A percentile compares a stretch with the other conserved stretches of the same genome.
Conservation (phyloP, 2,888 invertebrate genomes). For the Augiades crinisus region DNA sequence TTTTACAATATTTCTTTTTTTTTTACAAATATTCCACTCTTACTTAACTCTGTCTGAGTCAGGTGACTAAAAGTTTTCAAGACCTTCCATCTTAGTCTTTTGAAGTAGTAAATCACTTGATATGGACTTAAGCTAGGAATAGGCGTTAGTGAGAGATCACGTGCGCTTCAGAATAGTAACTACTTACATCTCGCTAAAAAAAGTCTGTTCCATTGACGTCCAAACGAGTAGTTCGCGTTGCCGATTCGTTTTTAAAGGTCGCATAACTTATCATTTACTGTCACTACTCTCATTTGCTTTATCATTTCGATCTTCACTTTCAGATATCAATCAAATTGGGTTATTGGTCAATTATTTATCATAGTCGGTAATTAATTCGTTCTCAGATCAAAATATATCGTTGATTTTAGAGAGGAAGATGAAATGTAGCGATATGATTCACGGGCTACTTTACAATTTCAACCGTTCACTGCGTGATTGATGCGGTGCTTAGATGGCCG, state of each 20-base stretch:
- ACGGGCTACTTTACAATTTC: constrained; percentile 45
- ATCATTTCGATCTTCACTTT: constrained; percentile 6
- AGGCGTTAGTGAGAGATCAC: too few relatives aligned
- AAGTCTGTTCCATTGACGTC: too few relatives aligned
- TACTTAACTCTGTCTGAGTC: too few relatives aligned
- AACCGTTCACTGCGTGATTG: constrained; percentile 41
- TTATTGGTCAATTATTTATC: constrained; percentile 33
- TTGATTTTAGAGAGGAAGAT: constrained; percentile 48
- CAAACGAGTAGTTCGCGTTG: constrained; percentile 6
- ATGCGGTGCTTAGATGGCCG: constrained; percentile 35
- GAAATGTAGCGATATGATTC: constrained; percentile 42
- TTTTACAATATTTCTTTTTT: too few relatives aligned
- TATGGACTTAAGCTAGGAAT: too few relatives aligned
- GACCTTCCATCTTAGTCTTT: too few relatives aligned
- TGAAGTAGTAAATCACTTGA: too few relatives aligned
- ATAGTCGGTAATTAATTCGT: constrained; percentile 34
- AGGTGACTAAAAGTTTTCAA: too few relatives aligned
- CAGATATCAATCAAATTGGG: constrained; percentile 7
- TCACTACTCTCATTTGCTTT: constrained; percentile 9
- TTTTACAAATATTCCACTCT: too few relatives aligned
- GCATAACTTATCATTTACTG: constrained; percentile 9
- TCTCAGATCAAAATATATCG: constrained; percentile 41
- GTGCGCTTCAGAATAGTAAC: too few relatives aligned
- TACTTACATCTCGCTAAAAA: too few relatives aligned
- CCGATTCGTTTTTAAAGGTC: constrained; percentile 25